These are phyloP conservation scores for Troilus luridus DNA, from an alignment of 2,888 invertebrate species.

Conservation along the genomic window DNA sequence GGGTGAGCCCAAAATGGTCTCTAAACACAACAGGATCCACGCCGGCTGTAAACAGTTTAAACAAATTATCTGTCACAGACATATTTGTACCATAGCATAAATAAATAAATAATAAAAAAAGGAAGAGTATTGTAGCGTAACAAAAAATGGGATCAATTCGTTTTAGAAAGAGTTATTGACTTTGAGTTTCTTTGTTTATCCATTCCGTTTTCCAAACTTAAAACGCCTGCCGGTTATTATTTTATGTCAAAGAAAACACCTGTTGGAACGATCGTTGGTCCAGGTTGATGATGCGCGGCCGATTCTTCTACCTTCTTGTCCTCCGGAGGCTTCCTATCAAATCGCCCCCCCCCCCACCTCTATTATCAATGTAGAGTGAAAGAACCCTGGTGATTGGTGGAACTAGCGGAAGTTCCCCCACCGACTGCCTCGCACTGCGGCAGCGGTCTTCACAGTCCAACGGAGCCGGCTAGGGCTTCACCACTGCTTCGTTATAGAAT, in stretches of 20 bases:
- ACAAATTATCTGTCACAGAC: too few species aligned
- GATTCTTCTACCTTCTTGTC: not conserved
- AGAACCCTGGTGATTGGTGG: not conserved
- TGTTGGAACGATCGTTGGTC: not conserved
- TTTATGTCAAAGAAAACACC: not conserved
- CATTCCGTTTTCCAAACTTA: not conserved
- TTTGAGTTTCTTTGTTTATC: not conserved
- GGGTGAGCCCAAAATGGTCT: too few species aligned
- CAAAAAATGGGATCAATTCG: too few species aligned
- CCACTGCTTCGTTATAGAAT: slow-evolving; percentile 30
- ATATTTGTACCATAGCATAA: too few species aligned
- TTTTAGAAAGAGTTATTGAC: too few species aligned
- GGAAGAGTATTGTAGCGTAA: too few species aligned
- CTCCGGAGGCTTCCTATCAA: not conserved
- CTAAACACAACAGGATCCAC: too few species aligned
- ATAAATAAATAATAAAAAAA: too few species aligned
- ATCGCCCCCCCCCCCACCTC: not conserved
- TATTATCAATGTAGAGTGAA: slow-evolving; percentile 36
- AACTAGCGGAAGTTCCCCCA: slow-evolving; percentile 11
- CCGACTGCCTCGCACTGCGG: not conserved
- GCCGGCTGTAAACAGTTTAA: too few species aligned
- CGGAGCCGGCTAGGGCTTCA: slow-evolving; percentile 23
- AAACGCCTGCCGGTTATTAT: not conserved
- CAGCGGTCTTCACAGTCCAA: slow-evolving; percentile 36
- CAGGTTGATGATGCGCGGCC: not conserved